Evolutionary conservation across 2,113 vertebrate genomes (phyloP).

Genomic region (Theristicus caerulescens): DNA sequence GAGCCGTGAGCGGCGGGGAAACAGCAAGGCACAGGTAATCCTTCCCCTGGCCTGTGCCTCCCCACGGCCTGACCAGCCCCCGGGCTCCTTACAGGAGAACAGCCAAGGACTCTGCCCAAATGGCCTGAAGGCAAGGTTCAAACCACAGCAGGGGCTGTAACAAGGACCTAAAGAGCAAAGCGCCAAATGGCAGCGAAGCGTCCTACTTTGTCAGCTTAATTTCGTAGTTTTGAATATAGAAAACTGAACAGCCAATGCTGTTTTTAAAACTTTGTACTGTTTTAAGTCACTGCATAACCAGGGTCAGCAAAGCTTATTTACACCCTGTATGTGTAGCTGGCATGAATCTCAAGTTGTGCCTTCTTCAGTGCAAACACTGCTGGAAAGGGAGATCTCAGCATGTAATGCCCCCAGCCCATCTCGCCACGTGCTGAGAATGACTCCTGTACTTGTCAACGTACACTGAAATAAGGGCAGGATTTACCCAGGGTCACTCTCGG

Average conservation of each 20-base stretch:
- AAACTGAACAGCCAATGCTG: not conserved
- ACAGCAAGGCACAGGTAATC: not conserved
- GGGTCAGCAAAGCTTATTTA: not conserved
- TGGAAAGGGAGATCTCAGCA: not conserved
- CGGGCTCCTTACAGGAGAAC: fast-evolving
- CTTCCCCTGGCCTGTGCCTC: not conserved
- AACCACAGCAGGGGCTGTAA: not conserved
- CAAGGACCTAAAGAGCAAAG: not conserved
- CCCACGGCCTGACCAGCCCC: not conserved
- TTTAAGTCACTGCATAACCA: not conserved
- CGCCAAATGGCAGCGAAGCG: not conserved
- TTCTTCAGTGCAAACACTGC: not conserved
- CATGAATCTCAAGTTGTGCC: not conserved
- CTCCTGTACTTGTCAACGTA: not conserved
- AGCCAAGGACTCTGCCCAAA: not conserved
- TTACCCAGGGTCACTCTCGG: not conserved
- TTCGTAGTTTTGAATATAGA: not conserved
- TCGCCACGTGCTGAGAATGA: fast-evolving
- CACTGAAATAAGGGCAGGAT: not conserved
- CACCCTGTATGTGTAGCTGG: not conserved
- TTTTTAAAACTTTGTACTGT: not conserved
- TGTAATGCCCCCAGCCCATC: fast-evolving
- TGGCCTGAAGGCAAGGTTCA: not conserved
- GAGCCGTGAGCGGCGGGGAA: not conserved
- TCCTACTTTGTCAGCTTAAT: not conserved